Evolutionary conservation across 64 coral and sea anemone genomes (phyloP), one percentile per base, ranked within the genome.

Genomic region (Stichodactyla mertensii): DNA sequence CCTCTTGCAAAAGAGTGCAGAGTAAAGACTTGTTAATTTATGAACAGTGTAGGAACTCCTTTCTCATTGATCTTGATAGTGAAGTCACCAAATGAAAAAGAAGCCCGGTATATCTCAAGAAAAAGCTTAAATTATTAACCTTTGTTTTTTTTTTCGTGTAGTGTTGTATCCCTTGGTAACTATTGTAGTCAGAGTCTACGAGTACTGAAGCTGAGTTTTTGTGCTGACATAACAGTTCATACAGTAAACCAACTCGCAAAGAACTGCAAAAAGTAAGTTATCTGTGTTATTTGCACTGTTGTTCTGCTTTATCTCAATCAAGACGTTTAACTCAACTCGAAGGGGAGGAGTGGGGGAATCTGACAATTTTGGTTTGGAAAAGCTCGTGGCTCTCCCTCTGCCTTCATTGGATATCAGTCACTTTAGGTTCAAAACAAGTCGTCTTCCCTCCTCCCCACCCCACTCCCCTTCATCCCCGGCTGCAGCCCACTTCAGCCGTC

Each of bases 121-220:
- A 58, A 58, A 11, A 15, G 8, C 6, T 15, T 58, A 58, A 11
- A 9, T 9, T 58, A 58, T 27, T 31, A 74, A 27, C 22, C 10
- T 74, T 27, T 74, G 22, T 88, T 61, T 53, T 82, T 93, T 59
- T 81, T 89, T 5, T 71, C 67, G 84, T 70, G 10, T 54, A 98
- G 97, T 86, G 91, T 99, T 4, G 45, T 88, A 60, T 87, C 93
- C 10, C 93, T 99, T 16, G 91, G 92, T 28, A 99, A 99, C n/a
- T 99, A 99, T 67, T 99, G 97, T 56, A 95, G 97, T 80, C 93
- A 92, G 62, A 99, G 93, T 67, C 84, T 99, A 23, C 87, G 67
- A 54, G 91, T 84, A 64, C 79, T 99, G 67, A 99, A 99, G 82
- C 78, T 99, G 83, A 99, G 97, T 61, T 99, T 99, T 55, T 99